Percentiles rank a stretch among this genome's conserved stretches.
Conservation (phyloP, 1,140 invertebrate genomes). For the Drosophila nannoptera region DNA sequence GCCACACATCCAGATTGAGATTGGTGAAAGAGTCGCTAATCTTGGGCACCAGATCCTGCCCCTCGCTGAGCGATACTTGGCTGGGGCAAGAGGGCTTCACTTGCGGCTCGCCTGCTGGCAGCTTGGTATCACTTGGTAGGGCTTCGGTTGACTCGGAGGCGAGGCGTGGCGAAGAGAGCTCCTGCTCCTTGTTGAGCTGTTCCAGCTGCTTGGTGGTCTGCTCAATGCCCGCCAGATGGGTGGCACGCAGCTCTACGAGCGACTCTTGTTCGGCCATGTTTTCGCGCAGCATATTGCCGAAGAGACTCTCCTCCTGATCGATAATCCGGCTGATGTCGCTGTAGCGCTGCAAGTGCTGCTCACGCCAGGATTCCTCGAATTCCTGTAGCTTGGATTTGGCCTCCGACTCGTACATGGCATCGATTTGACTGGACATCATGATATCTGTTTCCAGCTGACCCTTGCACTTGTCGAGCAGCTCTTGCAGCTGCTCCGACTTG, state of each 20-base stretch:
- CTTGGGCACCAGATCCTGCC: constrained; percentile 33
- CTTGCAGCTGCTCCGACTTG: constrained; percentile 46
- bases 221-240: constrained; percentile 78
- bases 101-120: neutral
- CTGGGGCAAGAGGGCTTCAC: neutral
- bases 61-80: neutral
- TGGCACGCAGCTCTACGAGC: constrained; percentile 75
- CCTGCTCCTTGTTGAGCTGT: constrained; percentile 66
- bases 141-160: neutral
- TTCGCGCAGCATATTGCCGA: constrained; percentile 60
- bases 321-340: constrained; percentile 51
- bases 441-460: constrained; percentile 53
- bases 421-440: constrained; percentile 53
- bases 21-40: constrained; percentile 61
- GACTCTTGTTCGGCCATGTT: constrained; percentile 77
- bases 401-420: constrained; percentile 78
- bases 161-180: constrained; percentile 24
- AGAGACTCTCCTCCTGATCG: constrained; percentile 42
- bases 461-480: constrained; percentile 49
- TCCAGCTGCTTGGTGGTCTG: constrained; percentile 78
- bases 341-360: constrained; percentile 61
- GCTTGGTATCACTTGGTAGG: neutral
- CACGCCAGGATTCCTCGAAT: constrained; percentile 66
- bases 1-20: constrained; percentile 71
- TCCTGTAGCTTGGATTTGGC: constrained; percentile 66